Conservation (phyloP, 2,113 vertebrate genomes). For the Electrona antarctica region DNA sequence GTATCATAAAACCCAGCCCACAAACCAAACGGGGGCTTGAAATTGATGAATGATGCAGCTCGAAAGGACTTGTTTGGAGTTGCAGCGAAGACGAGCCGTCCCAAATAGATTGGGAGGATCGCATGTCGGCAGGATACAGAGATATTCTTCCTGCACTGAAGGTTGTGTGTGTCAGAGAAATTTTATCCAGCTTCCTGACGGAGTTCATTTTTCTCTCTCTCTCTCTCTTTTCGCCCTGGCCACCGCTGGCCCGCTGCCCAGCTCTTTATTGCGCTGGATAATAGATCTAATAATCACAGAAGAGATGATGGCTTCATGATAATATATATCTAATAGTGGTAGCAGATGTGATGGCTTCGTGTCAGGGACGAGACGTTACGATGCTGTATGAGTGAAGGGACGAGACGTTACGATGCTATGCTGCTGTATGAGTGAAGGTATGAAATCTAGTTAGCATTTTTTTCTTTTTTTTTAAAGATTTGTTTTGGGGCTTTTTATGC, state of each 20-base stretch:
- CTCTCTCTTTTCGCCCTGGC: too few species aligned
- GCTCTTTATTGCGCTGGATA: neutral
- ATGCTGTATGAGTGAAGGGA: too few species aligned
- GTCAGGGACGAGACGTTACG: too few species aligned
- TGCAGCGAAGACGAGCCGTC: constrained; percentile 74
- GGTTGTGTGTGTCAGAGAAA: constrained; percentile 82
- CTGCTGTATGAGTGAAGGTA: too few species aligned
- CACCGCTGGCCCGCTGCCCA: neutral
- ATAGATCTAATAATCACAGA: too few species aligned
- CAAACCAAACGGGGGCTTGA: constrained; percentile 66
- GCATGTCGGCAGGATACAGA: constrained; percentile 81
- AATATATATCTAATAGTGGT: too few species aligned
- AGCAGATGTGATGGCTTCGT: too few species aligned
- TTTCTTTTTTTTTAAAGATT: too few species aligned
- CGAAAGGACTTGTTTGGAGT: constrained; percentile 77
- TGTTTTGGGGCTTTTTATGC: too few species aligned
- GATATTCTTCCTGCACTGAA: constrained; percentile 79
- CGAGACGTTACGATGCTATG: too few species aligned
- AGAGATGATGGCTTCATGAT: too few species aligned
- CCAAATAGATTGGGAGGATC: constrained; percentile 80
- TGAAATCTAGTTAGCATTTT: too few species aligned
- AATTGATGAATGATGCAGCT: constrained; percentile 81
- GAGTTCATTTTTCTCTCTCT: constrained; percentile 77
- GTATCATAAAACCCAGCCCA: constrained; percentile 63
- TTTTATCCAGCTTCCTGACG: constrained; percentile 79